Percentiles rank a stretch among this genome's conserved stretches.
Conservation (phyloP, 2,113 vertebrate genomes). For the Elanoides forficatus region DNA sequence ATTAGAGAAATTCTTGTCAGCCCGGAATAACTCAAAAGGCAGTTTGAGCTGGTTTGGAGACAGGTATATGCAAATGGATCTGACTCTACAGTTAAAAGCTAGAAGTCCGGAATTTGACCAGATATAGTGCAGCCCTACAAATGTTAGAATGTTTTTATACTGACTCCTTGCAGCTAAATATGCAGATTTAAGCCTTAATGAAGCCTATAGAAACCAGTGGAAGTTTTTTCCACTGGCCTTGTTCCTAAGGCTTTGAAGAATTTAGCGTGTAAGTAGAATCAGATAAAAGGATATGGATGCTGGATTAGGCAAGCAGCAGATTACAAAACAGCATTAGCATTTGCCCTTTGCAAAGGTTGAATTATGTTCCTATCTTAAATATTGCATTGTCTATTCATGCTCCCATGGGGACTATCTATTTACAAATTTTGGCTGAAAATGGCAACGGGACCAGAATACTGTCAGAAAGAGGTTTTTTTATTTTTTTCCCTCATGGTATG, state of each 20-base stretch:
- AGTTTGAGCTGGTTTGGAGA: background rate
- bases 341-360: constrained; percentile 24
- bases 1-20: background rate
- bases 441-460: background rate
- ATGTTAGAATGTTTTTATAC: background rate
- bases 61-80: background rate
- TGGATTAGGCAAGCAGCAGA: background rate
- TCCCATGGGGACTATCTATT: background rate
- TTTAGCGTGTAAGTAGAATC: background rate
- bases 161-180: background rate
- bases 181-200: background rate
- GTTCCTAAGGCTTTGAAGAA: background rate
- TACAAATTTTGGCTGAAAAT: background rate
- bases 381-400: background rate
- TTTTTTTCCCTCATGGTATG: background rate
- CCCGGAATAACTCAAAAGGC: background rate
- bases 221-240: background rate
- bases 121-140: background rate
- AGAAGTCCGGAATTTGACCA: background rate
- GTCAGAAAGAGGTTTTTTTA: background rate
- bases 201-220: background rate
- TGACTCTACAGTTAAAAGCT: background rate
- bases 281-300: background rate
- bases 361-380: background rate
- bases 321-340: constrained; percentile 30